Evolutionary conservation across 2,888 invertebrate species (phyloP).

Genomic region (Dyspetes luteomarginatus): DNA sequence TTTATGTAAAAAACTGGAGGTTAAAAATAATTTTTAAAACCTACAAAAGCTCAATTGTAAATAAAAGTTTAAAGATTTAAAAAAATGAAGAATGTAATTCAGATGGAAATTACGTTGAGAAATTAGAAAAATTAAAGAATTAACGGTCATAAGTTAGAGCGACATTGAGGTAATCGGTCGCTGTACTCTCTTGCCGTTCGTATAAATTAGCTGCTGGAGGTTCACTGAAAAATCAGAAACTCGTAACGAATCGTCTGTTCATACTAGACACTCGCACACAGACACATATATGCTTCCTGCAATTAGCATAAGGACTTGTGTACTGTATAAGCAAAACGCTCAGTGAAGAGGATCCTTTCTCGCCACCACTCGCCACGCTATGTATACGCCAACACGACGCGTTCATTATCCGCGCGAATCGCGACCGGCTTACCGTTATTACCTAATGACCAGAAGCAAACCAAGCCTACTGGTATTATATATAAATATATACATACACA

Average conservation of each 20-base stretch:
- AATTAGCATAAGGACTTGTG: constrained; percentile 61
- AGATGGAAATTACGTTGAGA: no score
- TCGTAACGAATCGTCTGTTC: constrained; percentile 70
- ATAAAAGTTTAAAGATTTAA: no score
- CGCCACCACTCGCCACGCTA: constrained; percentile 29
- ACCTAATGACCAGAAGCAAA: constrained; percentile 63
- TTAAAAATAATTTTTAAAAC: no score
- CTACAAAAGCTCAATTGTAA: no score
- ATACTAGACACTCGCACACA: constrained; percentile 57
- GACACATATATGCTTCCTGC: constrained; percentile 33
- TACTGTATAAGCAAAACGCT: constrained; percentile 9
- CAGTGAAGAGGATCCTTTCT: constrained; percentile 43
- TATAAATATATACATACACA: not conserved
- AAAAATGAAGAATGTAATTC: no score
- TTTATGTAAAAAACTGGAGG: no score
- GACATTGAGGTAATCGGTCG: no score
- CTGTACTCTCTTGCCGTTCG: no score
- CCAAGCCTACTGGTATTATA: not conserved
- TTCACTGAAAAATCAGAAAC: constrained; percentile 67
- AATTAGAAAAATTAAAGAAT: no score
- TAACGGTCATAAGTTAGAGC: no score
- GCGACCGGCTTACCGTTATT: constrained; percentile 64
- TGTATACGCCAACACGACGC: constrained; percentile 55
- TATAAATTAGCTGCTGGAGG: not conserved
- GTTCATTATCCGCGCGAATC: constrained; percentile 58